Evolutionary conservation across 1,140 invertebrate genomes (phyloP).

Genomic region (Panagrolaimus sp.): DNA sequence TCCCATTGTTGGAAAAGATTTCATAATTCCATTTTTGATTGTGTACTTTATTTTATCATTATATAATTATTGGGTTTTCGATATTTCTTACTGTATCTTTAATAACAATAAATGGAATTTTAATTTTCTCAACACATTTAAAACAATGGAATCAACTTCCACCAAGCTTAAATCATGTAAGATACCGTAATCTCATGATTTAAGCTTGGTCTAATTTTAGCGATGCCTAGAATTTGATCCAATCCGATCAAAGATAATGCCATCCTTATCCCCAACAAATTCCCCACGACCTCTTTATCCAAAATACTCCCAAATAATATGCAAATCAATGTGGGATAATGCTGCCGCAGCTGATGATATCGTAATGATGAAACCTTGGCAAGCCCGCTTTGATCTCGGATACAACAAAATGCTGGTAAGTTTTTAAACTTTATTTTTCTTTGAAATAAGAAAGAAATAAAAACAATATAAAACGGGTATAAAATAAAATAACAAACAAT

Average conservation of each 20-base stretch:
- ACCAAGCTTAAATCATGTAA: background rate
- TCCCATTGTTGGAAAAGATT: background rate
- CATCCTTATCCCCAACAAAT: background rate
- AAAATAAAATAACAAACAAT: no score
- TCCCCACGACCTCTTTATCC: background rate
- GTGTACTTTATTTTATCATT: conserved; percentile 5
- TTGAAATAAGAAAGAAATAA: no score
- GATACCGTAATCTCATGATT: background rate
- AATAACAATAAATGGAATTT: background rate
- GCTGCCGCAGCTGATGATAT: background rate
- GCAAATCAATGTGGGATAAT: conserved; percentile 4
- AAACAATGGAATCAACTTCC: background rate
- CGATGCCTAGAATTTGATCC: background rate
- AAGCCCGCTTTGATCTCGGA: background rate
- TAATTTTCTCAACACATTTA: conserved; percentile 8
- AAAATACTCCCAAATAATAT: background rate
- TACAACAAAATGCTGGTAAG: background rate
- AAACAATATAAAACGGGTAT: no score
- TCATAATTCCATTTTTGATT: background rate
- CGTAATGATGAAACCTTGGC: background rate
- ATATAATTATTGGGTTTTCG: background rate
- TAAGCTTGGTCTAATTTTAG: background rate
- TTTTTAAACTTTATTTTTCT: no score
- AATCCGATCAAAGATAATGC: background rate
- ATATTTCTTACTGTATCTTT: background rate